phyloP scores from a whole-genome alignment of 1,140 invertebrate genomes.

The Zaprionus vittiger region DNA sequence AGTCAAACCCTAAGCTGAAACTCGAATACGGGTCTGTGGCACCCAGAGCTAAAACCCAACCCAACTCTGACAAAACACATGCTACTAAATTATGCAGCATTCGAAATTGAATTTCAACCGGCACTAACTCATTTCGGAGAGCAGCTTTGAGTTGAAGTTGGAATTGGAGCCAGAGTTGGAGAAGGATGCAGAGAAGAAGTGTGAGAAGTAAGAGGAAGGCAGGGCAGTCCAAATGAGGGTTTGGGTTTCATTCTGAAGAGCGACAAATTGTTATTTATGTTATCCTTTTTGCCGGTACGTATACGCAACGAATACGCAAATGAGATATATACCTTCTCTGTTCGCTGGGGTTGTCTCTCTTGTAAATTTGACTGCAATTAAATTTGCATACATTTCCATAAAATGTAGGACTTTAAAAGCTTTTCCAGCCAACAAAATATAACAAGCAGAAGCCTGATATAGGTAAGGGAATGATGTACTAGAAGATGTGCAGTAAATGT shows the following conservation, averaged over 20 bases:
- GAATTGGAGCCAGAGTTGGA: slow-evolving; percentile 3
- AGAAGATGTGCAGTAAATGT: background rate
- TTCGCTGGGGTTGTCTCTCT: slow-evolving; percentile 27
- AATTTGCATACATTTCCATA: slow-evolving; percentile 82
- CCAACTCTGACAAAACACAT: slow-evolving; percentile 39
- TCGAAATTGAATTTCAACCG: slow-evolving; percentile 74
- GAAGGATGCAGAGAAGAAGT: background rate
- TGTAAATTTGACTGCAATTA: slow-evolving; percentile 77
- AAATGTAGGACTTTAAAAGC: slow-evolving; percentile 57
- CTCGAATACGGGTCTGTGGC: slow-evolving; percentile 2
- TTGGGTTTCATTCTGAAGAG: background rate
- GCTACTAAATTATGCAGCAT: slow-evolving; percentile 77
- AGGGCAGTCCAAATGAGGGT: background rate
- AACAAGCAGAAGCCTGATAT: background rate
- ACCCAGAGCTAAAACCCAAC: slow-evolving; percentile 6
- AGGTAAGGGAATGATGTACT: background rate
- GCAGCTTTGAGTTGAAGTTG: slow-evolving; percentile 5
- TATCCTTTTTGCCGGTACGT: slow-evolving; percentile 46
- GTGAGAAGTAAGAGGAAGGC: background rate
- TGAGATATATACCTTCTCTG: slow-evolving; percentile 31
- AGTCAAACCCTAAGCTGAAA: background rate
- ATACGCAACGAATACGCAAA: slow-evolving; percentile 5
- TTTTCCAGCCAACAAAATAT: slow-evolving; percentile 12
- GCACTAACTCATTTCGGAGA: slow-evolving; percentile 71
- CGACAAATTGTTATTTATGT: slow-evolving; percentile 80